Conservation (phyloP, 2,888 invertebrate species). For the Melanotus villosus region DNA sequence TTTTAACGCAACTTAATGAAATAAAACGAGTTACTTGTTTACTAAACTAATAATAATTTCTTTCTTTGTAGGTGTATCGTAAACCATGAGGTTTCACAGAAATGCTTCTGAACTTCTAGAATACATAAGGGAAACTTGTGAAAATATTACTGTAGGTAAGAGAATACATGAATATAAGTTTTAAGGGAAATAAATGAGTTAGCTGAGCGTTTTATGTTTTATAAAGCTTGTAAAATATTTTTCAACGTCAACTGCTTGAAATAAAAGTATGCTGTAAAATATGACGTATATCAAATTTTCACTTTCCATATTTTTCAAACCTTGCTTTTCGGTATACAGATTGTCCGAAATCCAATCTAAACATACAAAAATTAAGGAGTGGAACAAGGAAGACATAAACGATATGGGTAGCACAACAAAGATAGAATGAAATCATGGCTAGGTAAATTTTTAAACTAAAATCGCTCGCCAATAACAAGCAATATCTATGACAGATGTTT, state of each 20-base stretch:
- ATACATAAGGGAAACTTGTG: slow-evolving; percentile 30
- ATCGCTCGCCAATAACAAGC: no score
- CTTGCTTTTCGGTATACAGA: no score
- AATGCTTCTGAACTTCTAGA: slow-evolving; percentile 25
- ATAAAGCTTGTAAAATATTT: background rate
- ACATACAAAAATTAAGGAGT: no score
- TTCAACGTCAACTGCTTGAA: background rate
- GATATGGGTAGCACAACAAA: no score
- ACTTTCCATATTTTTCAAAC: slow-evolving; percentile 9
- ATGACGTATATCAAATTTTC: background rate
- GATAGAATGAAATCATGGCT: no score
- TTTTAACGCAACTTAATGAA: no score
- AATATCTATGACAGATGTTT: no score
- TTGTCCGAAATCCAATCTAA: no score
- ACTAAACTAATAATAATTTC: background rate
- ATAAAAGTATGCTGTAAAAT: background rate
- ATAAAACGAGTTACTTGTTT: no score
- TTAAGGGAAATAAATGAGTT: background rate
- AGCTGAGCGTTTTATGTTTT: background rate
- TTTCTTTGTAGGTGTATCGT: background rate
- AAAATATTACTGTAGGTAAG: slow-evolving; percentile 41
- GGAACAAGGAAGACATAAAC: no score
- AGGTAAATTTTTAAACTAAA: no score
- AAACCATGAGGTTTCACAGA: slow-evolving; percentile 2
- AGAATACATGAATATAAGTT: background rate